Base-by-base conservation (phyloP, 2,113 vertebrate species). In the Megalops atlanticus region DNA sequence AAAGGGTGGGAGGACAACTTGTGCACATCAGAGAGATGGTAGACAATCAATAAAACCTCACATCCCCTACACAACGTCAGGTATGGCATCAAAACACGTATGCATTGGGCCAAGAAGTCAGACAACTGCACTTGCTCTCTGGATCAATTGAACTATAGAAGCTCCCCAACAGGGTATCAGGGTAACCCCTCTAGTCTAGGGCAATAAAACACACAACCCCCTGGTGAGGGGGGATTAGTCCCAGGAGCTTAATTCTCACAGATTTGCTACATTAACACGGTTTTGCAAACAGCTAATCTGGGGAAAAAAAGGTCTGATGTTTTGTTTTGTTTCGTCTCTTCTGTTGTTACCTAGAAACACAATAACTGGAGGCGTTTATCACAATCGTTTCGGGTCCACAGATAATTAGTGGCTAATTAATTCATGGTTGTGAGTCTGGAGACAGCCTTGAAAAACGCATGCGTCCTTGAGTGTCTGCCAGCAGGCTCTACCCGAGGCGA, bases 371-470 rank as follows among this genome's bases (percentile, higher is more conserved):
- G 78, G 58, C 41, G 41, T 27, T 71, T 40, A 43, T 71, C 78
- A 79, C 43, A 47, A 38, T 45, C 41, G 72, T 79, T 79, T 35
- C 14, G 41, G 35, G 78, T 36, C 41, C n/a, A 16, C 70, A 4
- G 58, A 64, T 31, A 64, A 64, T 64, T 64, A 64, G 58, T 11
- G 58, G 24, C 58, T 64, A 64, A 64, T 64, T 31, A 31, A 49
- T 71, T 79, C 36, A 72, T 79, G 27, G 72, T 68, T 38, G 40
- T 41, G 47, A 70, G 72, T 79, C 49, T 79, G 45, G 49, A 24
- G 41, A 72, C 18, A 12, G 64, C 27, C 45, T 11, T 35, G 21
- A 70, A 70, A 64, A 35, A 43, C n/a, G 45, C 69, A 78, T 18
- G 12, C 24, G 68, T 71, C 78, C 68, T 49, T 64, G 39, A 47